Conservation (phyloP, 1,140 invertebrate species). For the Brachystomella parvula region DNA sequence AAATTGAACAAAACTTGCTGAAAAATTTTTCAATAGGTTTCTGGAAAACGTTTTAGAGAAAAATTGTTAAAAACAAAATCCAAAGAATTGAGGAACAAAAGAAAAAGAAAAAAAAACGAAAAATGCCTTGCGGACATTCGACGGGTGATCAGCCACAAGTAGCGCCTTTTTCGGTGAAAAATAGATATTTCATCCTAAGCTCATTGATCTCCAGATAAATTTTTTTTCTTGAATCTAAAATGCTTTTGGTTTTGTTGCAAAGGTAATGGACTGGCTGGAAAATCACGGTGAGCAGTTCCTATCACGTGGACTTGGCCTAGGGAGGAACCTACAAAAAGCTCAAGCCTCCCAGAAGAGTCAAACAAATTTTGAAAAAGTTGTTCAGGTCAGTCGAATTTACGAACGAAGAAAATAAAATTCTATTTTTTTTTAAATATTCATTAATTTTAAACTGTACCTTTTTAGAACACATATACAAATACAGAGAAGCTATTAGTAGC, state of each 20-base stretch:
- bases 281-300: slow-evolving; percentile 99
- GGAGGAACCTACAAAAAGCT: slow-evolving; percentile 86
- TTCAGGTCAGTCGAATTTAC: slow-evolving; percentile 79
- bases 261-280: slow-evolving; percentile 94
- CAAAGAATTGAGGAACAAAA: no score
- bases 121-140: no score
- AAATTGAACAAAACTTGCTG: no score
- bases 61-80: no score
- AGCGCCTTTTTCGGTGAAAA: no score
- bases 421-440: slow-evolving; percentile 1
- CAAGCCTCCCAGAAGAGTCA: slow-evolving; percentile 94
- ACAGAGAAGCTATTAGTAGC: slow-evolving; percentile 92
- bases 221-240: not conserved
- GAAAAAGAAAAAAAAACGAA: no score
- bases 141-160: no score
- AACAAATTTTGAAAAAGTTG: slow-evolving; percentile 96
- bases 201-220: no score
- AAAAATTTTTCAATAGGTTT: no score
- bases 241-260: not conserved
- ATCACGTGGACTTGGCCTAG: slow-evolving; percentile 90
- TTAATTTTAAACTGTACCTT: not conserved
- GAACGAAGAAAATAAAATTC: no score
- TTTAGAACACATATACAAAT: slow-evolving; percentile 95
- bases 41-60: no score
- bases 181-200: no score